These are phyloP conservation scores for Leptoclinus maculatus DNA, from an alignment of 2,797 vertebrate genomes.

Conservation along the genomic window DNA sequence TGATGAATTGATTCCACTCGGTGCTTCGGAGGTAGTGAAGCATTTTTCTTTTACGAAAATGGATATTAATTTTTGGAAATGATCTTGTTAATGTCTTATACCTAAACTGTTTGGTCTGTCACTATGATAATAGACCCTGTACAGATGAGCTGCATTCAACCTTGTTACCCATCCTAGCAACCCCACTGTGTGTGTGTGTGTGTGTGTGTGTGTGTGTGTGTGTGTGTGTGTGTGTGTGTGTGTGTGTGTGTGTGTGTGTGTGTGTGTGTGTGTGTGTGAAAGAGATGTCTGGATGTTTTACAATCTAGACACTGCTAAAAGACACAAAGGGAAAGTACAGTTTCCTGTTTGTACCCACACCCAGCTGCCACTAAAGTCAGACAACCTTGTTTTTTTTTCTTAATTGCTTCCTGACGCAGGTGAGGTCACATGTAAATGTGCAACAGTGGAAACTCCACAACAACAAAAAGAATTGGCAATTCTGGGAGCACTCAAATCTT, in stretches of 20 bases:
- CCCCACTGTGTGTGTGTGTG: constrained; percentile 19
- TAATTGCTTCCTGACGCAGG: not conserved
- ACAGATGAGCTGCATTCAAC: constrained; percentile 73
- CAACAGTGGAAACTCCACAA: constrained; percentile 24
- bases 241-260: constrained; percentile 18
- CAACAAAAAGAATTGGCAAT: not conserved
- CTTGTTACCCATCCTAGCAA: constrained; percentile 45
- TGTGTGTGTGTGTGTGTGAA: constrained; percentile 12
- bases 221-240: constrained; percentile 20
- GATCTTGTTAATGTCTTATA: constrained; percentile 62
- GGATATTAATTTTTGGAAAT: constrained; percentile 72
- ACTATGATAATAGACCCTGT: constrained; percentile 63
- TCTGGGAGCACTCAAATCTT: not conserved
- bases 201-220: constrained; percentile 27
- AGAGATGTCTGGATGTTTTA: constrained; percentile 41
- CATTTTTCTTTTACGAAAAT: constrained; percentile 15
- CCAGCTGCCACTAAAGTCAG: constrained; percentile 16
- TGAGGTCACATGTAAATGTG: constrained; percentile 14
- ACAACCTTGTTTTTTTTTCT: constrained; percentile 2
- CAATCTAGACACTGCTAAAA: constrained; percentile 20
- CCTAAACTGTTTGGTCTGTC: constrained; percentile 58
- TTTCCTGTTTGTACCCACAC: constrained; percentile 22
- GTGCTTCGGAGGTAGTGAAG: constrained; percentile 33
- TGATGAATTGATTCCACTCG: constrained; percentile 21
- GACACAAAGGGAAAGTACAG: constrained; percentile 15